Evolutionary conservation across 2,797 vertebrate species (phyloP).

Genomic region (Bovichtus diacanthus): DNA sequence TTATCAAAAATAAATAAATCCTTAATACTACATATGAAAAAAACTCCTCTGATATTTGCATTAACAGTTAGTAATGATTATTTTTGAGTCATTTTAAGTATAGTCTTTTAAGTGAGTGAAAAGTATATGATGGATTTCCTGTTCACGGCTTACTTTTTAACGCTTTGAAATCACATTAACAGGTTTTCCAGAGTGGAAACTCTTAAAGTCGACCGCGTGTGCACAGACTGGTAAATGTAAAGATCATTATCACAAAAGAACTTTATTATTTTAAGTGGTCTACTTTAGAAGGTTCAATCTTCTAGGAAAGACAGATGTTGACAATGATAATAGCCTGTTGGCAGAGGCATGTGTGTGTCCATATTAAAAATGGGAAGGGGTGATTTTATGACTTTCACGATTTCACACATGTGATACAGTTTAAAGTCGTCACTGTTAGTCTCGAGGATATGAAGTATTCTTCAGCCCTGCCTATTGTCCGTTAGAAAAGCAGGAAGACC

Average conservation of each 20-base stretch:
- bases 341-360: not conserved
- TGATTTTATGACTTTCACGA: slow-evolving; percentile 47
- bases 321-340: slow-evolving; percentile 17
- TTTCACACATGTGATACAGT: slow-evolving; percentile 51
- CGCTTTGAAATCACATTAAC: not conserved
- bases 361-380: slow-evolving; percentile 25
- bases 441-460: slow-evolving; percentile 33
- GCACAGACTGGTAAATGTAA: not conserved
- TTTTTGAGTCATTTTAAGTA: not conserved
- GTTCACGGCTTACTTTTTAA: slow-evolving; percentile 1
- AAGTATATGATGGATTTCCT: slow-evolving; percentile 29
- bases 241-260: slow-evolving; percentile 32
- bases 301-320: slow-evolving; percentile 44
- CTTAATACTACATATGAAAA: not conserved
- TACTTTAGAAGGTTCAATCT: slow-evolving; percentile 10
- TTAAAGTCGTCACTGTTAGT: slow-evolving; percentile 36
- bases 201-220: not conserved
- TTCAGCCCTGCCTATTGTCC: slow-evolving; percentile 16
- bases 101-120: slow-evolving; percentile 19
- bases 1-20: slow-evolving; percentile 1
- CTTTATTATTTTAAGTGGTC: slow-evolving; percentile 31
- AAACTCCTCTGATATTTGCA: not conserved
- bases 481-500: slow-evolving; percentile 33
- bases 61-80: not conserved
- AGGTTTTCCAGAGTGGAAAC: slow-evolving; percentile 27